phyloP scores from a whole-genome alignment of 2,888 invertebrate genomes.

The Chesias legatella region DNA sequence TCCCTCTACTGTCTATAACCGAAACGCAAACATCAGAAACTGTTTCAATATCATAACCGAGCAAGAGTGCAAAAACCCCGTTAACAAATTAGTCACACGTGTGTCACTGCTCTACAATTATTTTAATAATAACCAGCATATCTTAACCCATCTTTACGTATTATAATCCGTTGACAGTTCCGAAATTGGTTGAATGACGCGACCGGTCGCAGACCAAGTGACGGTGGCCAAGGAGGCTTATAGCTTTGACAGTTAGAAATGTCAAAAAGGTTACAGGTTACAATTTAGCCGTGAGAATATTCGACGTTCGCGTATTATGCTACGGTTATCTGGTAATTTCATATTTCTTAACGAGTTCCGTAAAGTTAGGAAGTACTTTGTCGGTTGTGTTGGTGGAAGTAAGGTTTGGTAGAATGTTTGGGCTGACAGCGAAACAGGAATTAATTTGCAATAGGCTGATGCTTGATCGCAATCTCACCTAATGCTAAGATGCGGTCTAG shows the following conservation, averaged over 20 bases:
- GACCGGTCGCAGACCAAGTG: constrained; percentile 30
- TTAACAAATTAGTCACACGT: constrained; percentile 60
- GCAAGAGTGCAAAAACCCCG: constrained; percentile 49
- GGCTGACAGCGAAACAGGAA: no score
- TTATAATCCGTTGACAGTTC: constrained; percentile 11
- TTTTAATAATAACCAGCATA: constrained; percentile 40
- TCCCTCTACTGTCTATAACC: no score
- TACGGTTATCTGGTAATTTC: constrained; percentile 27
- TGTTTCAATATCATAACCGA: constrained; percentile 20
- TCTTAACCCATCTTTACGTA: constrained; percentile 29
- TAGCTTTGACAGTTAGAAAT: constrained; percentile 65
- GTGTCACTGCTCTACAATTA: constrained; percentile 61
- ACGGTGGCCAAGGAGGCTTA: constrained; percentile 42
- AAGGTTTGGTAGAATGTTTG: no score
- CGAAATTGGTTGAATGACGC: constrained; percentile 9
- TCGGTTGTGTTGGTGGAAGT: no score
- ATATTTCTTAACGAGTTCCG: constrained; percentile 18
- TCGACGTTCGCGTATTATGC: constrained; percentile 35
- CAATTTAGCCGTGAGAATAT: constrained; percentile 65
- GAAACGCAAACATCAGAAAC: neutral
- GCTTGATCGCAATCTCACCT: no score
- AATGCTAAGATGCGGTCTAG: no score
- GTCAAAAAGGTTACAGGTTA: constrained; percentile 66
- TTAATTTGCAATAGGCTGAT: no score
- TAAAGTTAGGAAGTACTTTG: no score